Conservation (phyloP, 2,797 vertebrate species). For the Pangasius larnaudii region DNA sequence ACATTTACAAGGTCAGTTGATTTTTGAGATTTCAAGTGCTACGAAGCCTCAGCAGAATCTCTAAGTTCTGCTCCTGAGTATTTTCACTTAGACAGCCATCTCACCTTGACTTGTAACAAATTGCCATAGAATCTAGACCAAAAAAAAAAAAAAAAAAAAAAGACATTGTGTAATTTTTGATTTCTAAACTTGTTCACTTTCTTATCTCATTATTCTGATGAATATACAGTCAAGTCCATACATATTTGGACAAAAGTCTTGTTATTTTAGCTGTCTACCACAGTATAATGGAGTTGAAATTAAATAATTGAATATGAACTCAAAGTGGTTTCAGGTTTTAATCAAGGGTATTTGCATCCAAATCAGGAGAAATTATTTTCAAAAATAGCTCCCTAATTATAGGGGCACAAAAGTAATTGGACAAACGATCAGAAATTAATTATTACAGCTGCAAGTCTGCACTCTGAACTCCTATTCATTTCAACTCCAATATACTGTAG, state of each 20-base stretch:
- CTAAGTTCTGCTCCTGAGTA: not conserved
- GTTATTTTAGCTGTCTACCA: not conserved
- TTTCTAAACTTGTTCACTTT: not conserved
- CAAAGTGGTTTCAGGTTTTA: not conserved
- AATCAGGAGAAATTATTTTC: not conserved
- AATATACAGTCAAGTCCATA: not conserved
- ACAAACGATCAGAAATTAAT: not conserved
- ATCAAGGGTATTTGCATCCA: not conserved
- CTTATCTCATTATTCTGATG: not conserved
- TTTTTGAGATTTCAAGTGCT: not conserved
- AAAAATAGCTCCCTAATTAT: not conserved
- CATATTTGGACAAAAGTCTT: not conserved
- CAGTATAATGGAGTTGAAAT: not conserved
- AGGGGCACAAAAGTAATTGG: not conserved
- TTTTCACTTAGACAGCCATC: not conserved
- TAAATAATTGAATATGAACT: not conserved
- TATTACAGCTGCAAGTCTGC: not conserved
- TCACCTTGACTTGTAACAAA: not conserved
- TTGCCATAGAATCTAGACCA: not conserved
- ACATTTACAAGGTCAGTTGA: not conserved
- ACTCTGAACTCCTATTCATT: not conserved
- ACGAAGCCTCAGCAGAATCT: not conserved
- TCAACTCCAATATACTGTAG: not conserved
- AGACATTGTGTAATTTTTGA: not conserved
- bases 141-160: too few relatives aligned